Evolutionary conservation across 2,113 vertebrate species (phyloP), one percentile per base, ranked within the genome.

Genomic region (Sturnus vulgaris): DNA sequence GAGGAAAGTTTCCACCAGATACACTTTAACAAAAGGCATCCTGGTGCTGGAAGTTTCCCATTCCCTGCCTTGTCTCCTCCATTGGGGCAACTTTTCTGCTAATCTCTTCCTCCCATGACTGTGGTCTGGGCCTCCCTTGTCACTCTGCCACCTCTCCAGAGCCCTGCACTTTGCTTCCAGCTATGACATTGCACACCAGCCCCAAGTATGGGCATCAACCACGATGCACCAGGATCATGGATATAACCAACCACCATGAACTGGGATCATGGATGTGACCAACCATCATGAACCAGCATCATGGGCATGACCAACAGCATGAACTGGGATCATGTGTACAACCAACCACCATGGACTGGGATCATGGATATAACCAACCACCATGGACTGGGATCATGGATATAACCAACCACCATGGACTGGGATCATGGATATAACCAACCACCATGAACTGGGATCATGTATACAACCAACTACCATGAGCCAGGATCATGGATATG

Each of bases 341-440:
- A 6, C 3, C 14, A 57, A 18, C 11, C 13, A 4, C 24, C 10
- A 16, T 0, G 3, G 2, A n/a, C 33, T 0, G 0, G 22, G 25
- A 68, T 33, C 22, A 13, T 46, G n/a, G 23, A n/a, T n/a, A n/a
- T n/a, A n/a, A n/a, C n/a, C 24, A 50, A 10, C 9, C 16, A 25
- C 20, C 6, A 22, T 2, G 10, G 2, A 28, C 47, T 1, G 0
- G 50, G 15, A 31, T 12, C 20, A 18, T 17, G 46, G 40, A 40
- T 12, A 37, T 16, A 0, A 40, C 10, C 28, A 44, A 18, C 10
- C 9, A 33, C 8, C 13, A 17, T 11, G 37, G 0, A 25, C 35
- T 2, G 4, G 31, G 27, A 47, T 22, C 35, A 12, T 15, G 21
- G 25, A 2, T 2, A 1, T 4, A 0, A 33, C 5, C n/a, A 22